A percentile compares a stretch with the other conserved stretches of the same genome.
phyloP scores from a whole-genome alignment of 92 coral and sea anemone species.

The Palythoa grandiflora region DNA sequence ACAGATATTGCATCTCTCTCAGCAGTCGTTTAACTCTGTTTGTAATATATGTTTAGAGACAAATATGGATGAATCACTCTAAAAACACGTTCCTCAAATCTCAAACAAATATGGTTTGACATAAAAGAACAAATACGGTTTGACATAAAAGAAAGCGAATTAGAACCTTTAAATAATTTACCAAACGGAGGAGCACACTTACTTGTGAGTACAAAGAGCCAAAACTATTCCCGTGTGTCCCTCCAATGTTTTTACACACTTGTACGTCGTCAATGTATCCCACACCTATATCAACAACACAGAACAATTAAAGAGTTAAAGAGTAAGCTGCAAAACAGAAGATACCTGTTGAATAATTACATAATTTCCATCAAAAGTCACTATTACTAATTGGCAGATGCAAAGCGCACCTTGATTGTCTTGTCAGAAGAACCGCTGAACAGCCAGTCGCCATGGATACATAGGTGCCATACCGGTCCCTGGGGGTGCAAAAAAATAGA shows the following conservation, averaged over 20 bases:
- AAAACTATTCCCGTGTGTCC: constrained; percentile 97
- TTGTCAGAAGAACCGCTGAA: constrained; percentile 99
- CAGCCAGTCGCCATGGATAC: constrained; percentile 95
- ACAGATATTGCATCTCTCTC: no score
- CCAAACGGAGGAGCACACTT: constrained; percentile 39
- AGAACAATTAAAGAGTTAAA: background rate
- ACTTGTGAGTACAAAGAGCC: constrained; percentile 96
- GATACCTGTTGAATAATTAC: background rate
- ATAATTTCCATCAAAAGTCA: background rate
- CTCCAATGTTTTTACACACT: constrained; percentile 94
- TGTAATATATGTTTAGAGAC: no score
- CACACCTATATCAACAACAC: constrained; percentile 76
- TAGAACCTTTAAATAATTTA: background rate
- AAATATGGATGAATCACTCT: no score
- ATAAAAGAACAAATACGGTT: background rate
- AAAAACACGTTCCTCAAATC: no score
- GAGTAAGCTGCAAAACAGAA: no score
- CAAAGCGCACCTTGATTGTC: constrained; percentile 83
- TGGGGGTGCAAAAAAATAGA: constrained; percentile 19
- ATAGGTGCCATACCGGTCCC: constrained; percentile 99
- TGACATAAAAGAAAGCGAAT: background rate
- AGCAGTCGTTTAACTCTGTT: background rate
- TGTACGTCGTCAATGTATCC: constrained; percentile 96
- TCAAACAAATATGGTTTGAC: background rate
- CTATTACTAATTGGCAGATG: no score